Evolutionary conservation across 2,113 vertebrate species (phyloP).

Genomic region (Phylloscopus trochilus): DNA sequence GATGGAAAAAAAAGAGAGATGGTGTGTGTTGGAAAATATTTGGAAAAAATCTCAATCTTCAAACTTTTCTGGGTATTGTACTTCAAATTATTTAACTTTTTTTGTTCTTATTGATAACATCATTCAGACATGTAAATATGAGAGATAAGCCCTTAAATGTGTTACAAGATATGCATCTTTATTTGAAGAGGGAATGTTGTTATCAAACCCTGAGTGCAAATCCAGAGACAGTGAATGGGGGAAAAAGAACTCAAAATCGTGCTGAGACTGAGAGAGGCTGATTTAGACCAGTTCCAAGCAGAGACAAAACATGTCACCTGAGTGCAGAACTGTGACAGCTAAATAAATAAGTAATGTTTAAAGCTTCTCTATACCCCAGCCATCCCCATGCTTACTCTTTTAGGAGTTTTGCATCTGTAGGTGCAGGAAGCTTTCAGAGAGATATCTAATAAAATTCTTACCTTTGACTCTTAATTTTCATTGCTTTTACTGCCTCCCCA

Average conservation of each 20-base stretch:
- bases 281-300: background rate
- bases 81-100: background rate
- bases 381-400: background rate
- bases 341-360: background rate
- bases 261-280: background rate
- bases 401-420: background rate
- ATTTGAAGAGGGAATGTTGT: background rate
- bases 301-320: background rate
- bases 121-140: background rate
- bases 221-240: background rate
- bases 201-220: background rate
- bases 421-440: background rate
- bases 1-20: no score
- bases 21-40: background rate
- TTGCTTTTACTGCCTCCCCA: background rate
- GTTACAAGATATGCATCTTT: background rate
- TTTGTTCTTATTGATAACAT: background rate
- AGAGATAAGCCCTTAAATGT: background rate
- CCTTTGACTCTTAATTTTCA: background rate
- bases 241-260: background rate
- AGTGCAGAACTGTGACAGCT: background rate
- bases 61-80: background rate
- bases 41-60: background rate
- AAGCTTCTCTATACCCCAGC: background rate
- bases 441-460: background rate